Evolutionary conservation across 2,113 vertebrate genomes (phyloP).

Genomic region (Cercopithecus mona): DNA sequence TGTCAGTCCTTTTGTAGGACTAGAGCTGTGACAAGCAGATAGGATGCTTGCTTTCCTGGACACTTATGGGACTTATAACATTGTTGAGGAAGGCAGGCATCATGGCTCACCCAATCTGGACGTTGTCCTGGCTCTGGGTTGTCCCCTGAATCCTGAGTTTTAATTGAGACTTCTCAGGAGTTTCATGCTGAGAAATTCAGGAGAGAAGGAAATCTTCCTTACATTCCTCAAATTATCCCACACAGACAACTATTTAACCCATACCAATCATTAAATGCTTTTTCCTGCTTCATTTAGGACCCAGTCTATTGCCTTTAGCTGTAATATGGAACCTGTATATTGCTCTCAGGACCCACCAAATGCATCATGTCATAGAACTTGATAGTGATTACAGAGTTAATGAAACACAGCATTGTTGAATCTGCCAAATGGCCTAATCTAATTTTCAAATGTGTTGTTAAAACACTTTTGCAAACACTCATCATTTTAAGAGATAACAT

Average conservation of each 20-base stretch:
- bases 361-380: neutral
- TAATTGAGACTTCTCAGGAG: neutral
- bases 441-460: conserved; percentile 56
- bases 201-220: neutral
- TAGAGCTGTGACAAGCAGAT: neutral
- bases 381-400: conserved; percentile 42
- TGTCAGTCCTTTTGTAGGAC: neutral
- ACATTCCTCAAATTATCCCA: neutral
- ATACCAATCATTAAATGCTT: neutral
- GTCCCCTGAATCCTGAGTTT: neutral
- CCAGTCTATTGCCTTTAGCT: neutral
- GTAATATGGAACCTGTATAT: neutral
- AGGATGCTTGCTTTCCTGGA: too few relatives aligned
- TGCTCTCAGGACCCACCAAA: neutral
- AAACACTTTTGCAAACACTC: conserved; percentile 49
- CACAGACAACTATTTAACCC: neutral
- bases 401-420: conserved; percentile 34
- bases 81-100: neutral
- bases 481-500: conserved; percentile 32
- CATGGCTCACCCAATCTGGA: neutral
- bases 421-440: neutral
- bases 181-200: neutral
- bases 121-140: neutral
- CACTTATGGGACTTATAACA: neutral
- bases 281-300: neutral